These are phyloP conservation scores for Anthonomus grandis DNA, from an alignment of 1,140 invertebrate species.

Conservation along the genomic window DNA sequence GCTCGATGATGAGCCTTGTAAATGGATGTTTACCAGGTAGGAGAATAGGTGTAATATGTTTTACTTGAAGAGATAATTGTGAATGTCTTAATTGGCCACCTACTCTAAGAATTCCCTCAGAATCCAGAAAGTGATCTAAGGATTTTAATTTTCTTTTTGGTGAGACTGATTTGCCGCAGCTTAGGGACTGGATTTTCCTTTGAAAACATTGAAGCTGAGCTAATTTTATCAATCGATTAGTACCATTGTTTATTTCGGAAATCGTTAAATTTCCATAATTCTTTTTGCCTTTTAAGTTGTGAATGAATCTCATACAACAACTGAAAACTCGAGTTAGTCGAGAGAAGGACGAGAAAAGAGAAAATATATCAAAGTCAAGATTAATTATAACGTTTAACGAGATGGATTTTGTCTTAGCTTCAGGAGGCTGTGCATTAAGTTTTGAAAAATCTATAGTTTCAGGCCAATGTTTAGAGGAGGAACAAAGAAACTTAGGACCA, in stretches of 20 bases:
- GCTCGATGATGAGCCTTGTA: too few species aligned
- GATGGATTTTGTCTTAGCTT: too few species aligned
- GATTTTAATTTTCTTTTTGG: slow-evolving; percentile 13
- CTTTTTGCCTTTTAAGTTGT: neutral
- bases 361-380: slow-evolving; percentile 1
- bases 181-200: slow-evolving; percentile 12
- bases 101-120: slow-evolving; percentile 31
- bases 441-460: too few species aligned
- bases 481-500: too few species aligned
- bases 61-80: slow-evolving; percentile 31
- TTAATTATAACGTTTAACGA: too few species aligned
- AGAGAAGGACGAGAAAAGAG: neutral
- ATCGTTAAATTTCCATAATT: neutral
- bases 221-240: slow-evolving; percentile 4
- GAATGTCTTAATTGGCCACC: slow-evolving; percentile 44
- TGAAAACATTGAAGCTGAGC: slow-evolving; percentile 6
- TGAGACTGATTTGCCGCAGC: neutral
- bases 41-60: too few species aligned
- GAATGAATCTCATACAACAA: slow-evolving; percentile 16
- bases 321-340: slow-evolving; percentile 3
- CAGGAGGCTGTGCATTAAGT: too few species aligned
- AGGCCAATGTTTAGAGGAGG: too few species aligned
- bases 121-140: slow-evolving; percentile 48
- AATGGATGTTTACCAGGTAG: too few species aligned
- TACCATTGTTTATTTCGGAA: slow-evolving; percentile 2